These are phyloP conservation scores for Chrysaora quinquecirrha DNA, from an alignment of 30 jellyfish, hydroid and myxozoan genomes.

Conservation along the genomic window DNA sequence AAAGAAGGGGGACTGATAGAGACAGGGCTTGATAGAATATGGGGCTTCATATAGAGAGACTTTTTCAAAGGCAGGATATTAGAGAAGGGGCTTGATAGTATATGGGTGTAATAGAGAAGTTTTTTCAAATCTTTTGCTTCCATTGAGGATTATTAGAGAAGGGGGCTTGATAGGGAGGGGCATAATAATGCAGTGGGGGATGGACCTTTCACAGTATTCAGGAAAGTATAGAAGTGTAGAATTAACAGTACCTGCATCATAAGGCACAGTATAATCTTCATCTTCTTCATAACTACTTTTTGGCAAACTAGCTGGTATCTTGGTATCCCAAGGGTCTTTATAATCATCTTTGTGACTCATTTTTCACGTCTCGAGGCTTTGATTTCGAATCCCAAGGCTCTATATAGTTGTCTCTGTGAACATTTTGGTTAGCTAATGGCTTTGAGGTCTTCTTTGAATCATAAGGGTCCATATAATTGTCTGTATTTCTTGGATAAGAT, in stretches of 20 bases:
- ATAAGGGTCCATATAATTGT: constrained; percentile 64
- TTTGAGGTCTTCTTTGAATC: constrained; percentile 35
- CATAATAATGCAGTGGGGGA: background rate
- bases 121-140: too few species aligned
- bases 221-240: constrained; percentile 5
- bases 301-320: constrained; percentile 70
- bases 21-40: too few species aligned
- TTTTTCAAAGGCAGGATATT: too few species aligned
- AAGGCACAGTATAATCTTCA: constrained; percentile 89
- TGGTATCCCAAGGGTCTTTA: constrained; percentile 94
- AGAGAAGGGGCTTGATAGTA: too few species aligned
- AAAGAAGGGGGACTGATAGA: too few species aligned
- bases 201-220: background rate
- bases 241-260: constrained; percentile 87
- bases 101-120: too few species aligned
- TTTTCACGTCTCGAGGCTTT: constrained; percentile 55
- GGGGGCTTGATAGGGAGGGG: background rate
- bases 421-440: constrained; percentile 1
- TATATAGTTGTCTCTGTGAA: constrained; percentile 67
- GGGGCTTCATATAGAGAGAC: too few species aligned
- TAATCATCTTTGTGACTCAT: constrained; percentile 74
- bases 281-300: constrained; percentile 87
- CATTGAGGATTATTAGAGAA: too few species aligned
- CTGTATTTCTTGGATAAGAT: constrained; percentile 24
- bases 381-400: constrained; percentile 97